Conservation (phyloP, 2,113 vertebrate genomes). For the Datnioides undecimradiatus region DNA sequence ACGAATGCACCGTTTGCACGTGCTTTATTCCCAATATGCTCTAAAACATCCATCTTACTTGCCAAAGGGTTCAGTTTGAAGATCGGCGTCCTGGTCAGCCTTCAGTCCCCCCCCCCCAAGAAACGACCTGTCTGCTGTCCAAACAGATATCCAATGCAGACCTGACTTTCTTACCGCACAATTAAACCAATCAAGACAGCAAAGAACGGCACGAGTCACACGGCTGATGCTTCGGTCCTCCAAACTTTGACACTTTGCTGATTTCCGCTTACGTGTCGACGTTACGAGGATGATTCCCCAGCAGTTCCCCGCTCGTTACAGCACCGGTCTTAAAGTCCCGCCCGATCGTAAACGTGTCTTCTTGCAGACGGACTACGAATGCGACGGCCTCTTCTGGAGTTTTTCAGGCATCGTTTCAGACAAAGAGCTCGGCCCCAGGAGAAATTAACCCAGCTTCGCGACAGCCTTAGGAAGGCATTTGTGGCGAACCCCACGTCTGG, state of each 20-base stretch:
- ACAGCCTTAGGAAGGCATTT: not conserved
- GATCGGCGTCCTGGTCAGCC: too few relatives aligned
- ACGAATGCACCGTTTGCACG: too few relatives aligned
- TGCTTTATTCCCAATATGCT: not conserved
- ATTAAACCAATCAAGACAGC: not conserved
- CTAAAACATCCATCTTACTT: not conserved
- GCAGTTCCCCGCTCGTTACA: slow-evolving; percentile 3
- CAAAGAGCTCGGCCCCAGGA: not conserved
- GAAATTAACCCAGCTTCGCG: slow-evolving; percentile 17
- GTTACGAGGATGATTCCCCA: not conserved
- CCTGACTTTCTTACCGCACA: not conserved
- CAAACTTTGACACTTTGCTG: not conserved
- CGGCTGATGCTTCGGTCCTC: not conserved
- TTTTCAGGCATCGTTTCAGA: not conserved
- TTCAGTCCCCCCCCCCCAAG: not conserved
- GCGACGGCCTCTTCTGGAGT: slow-evolving; percentile 3
- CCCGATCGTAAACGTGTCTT: not conserved
- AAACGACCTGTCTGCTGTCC: not conserved
- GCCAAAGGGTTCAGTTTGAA: not conserved
- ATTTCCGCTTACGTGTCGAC: slow-evolving; percentile 1
- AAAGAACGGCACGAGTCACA: not conserved
- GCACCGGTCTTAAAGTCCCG: slow-evolving; percentile 19
- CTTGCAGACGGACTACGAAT: not conserved
- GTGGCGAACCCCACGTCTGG: not conserved
- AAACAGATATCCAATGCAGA: not conserved